Base-by-base conservation (phyloP, 2,113 vertebrate species). In the Oryzias curvinotus region DNA sequence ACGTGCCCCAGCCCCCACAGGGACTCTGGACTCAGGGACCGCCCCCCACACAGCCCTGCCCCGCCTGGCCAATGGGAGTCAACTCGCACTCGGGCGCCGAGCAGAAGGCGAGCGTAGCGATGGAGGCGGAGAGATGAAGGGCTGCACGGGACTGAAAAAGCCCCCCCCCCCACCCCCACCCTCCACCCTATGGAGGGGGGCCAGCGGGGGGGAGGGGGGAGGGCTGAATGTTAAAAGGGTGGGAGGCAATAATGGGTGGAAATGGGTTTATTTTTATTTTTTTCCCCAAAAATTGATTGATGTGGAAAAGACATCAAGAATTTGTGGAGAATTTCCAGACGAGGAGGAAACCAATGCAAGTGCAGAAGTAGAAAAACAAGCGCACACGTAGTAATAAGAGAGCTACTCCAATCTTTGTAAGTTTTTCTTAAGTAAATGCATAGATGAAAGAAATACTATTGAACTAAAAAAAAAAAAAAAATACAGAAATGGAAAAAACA, bases 71-170 rank as follows among this genome's bases (percentile, higher is more conserved):
- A 0, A 92, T 92, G 5, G 93, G 78, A 16, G 85, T 88, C 5
- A 81, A 77, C 77, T 68, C 82, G 4, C 89, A 93, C 81, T 88
- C 92, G 5, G 82, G 92, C n/a, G 67, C 93, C 0, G 93, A 96
- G 93, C 93, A 95, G 81, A 94, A 95, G 92, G 93, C 93, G 85
- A 98, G 93, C 19, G 93, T 95, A 52, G 92, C 93, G 69, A 95
- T 97, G 95, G 96, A 98, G 90, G 97, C 96, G 0, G 96, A 98
- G 91, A 97, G 97, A 98, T 98, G 96, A 98, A 94, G 90, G 86
- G 28, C 49, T 6, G 82, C 47, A 83, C 51, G 58, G 80, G 69
- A 81, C 66, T 83, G 59, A 74, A 48, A 58, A 36, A 10, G 3
- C 2, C n/a, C 50, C 66, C 21, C 21, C 3, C 21, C 21, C 21